These are phyloP conservation scores for Onychomys leucogaster DNA, from an alignment of 2,797 vertebrate species.

Conservation along the genomic window DNA sequence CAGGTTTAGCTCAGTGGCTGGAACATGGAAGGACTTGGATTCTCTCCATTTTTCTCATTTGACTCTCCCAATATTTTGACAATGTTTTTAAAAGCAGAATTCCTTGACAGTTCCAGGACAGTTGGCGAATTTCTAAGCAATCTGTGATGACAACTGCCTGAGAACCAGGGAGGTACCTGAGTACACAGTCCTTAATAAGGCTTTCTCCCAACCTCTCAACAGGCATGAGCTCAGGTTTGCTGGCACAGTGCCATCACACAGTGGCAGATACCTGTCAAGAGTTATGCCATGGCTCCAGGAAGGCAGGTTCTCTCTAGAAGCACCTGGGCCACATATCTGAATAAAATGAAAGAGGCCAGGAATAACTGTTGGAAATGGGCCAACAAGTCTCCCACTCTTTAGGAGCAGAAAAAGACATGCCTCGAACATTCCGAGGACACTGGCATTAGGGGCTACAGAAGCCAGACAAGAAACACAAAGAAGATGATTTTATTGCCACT, in stretches of 20 bases:
- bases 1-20: background rate
- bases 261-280: background rate
- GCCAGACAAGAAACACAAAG: background rate
- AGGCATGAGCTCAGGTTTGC: background rate
- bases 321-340: background rate
- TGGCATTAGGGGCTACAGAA: background rate
- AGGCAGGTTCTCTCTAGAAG: background rate
- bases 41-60: background rate
- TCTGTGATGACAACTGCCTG: background rate
- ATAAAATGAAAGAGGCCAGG: background rate
- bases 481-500: background rate
- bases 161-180: background rate
- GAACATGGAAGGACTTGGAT: background rate
- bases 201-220: background rate
- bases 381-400: background rate
- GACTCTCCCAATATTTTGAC: background rate
- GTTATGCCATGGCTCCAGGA: background rate
- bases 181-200: background rate
- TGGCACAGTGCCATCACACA: background rate
- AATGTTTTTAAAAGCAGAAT: background rate
- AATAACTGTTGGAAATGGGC: background rate
- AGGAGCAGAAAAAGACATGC: background rate
- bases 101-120: background rate
- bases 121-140: background rate
- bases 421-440: background rate